Evolutionary conservation across 2,113 vertebrate species (phyloP).

Genomic region (Neodon shergylaensis): DNA sequence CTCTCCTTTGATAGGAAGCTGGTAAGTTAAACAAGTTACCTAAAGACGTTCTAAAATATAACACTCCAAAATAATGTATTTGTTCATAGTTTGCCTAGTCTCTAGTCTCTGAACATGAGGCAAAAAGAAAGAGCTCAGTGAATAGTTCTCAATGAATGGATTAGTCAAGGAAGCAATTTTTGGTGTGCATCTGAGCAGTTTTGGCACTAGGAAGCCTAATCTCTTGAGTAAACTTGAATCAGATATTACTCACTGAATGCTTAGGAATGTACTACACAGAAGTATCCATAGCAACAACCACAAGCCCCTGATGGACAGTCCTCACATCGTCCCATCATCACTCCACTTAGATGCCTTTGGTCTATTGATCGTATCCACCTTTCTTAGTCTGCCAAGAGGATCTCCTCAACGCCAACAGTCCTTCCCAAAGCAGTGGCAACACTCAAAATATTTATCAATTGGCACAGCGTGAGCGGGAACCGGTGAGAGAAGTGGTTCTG

Average conservation of each 20-base stretch:
- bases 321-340: neutral
- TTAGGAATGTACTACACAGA: neutral
- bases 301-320: neutral
- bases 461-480: neutral
- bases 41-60: neutral
- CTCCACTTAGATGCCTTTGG: neutral
- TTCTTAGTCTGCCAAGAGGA: conserved; percentile 35
- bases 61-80: neutral
- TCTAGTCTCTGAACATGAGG: neutral
- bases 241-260: neutral
- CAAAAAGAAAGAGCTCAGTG: neutral
- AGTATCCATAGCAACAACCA: neutral
- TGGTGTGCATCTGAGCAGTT: neutral
- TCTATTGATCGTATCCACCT: neutral
- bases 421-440: neutral
- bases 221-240: neutral
- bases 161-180: neutral
- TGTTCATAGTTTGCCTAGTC: neutral
- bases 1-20: neutral
- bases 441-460: conserved; percentile 56
- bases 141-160: neutral
- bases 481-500: neutral
- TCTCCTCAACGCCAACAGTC: conserved; percentile 4
- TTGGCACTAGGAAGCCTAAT: neutral
- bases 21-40: conserved; percentile 6